Evolutionary conservation across 2,113 vertebrate genomes (phyloP).

Genomic region (Gymnobelideus leadbeateri): DNA sequence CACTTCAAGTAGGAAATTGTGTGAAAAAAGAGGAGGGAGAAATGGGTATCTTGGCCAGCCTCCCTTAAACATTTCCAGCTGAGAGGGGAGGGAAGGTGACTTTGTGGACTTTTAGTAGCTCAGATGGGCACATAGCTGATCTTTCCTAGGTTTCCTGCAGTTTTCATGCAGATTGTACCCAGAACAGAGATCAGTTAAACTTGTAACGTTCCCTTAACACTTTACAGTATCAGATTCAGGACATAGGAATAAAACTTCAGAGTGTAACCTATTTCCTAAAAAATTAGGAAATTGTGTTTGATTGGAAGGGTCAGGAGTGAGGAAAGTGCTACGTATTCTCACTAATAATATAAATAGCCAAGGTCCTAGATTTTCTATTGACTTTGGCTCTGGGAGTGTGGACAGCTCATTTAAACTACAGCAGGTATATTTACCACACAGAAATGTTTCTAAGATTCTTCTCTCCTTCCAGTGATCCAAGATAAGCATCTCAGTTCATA

Average conservation of each 20-base stretch:
- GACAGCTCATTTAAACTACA: neutral
- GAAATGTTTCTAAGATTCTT: neutral
- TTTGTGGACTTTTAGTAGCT: neutral
- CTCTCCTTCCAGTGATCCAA: neutral
- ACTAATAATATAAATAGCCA: neutral
- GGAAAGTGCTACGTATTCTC: neutral
- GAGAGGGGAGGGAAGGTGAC: conserved; percentile 6
- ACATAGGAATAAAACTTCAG: neutral
- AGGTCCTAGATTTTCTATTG: neutral
- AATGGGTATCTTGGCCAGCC: neutral
- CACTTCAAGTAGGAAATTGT: conserved; percentile 7
- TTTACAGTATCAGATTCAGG: conserved; percentile 5
- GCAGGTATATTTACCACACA: neutral
- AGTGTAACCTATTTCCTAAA: conserved; percentile 19
- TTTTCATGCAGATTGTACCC: conserved; percentile 7
- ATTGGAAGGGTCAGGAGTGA: neutral
- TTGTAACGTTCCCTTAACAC: neutral
- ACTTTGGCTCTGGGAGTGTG: neutral
- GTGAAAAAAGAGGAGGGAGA: neutral
- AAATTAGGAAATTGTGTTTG: conserved; percentile 24
- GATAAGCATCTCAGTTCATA: conserved; percentile 8
- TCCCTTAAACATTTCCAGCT: conserved; percentile 22
- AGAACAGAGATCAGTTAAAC: conserved; percentile 49
- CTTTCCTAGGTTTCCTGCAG: conserved; percentile 44
- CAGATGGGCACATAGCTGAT: neutral